Evolutionary conservation across 1,140 invertebrate genomes (phyloP), one percentile per base, ranked within the genome.

Genomic region (Drosophila quadrilineata): DNA sequence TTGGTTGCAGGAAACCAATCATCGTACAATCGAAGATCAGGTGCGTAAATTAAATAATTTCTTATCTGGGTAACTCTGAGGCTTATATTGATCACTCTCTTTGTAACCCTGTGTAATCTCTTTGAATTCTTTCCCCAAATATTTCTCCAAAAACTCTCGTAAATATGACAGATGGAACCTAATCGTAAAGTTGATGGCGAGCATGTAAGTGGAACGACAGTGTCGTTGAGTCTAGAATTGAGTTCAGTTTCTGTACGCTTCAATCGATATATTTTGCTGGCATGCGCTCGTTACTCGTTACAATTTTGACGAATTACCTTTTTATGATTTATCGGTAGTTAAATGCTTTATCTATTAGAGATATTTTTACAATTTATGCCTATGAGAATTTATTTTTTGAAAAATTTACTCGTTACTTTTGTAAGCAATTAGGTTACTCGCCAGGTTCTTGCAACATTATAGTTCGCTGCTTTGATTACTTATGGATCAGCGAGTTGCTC

Each of bases 21-120:
- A 99, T 91, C 95, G 96, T 56, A 95, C 95, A 29, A 97, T 99
- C 75, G 98, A 99, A 91, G 97, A 99, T 92, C 98, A 99, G 93
- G 97, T 99, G 33, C 16, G 64, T 50, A 4, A 22, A 8, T 4
- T 3, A 3, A 56, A 35, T 2, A 8, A 5, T 21, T 6, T 0
- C 2, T 22, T 10, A 21, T 6, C 19, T 31, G 8, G 21, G 14
- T 36, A 2, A 19, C 3, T 14, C 17, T 26, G 5, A 28, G 9
- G n/a, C n/a, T n/a, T n/a, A n/a, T n/a, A n/a, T n/a, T 68, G 53
- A 33, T 14, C 48, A 50, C 38, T 52, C 52, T 64, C 3, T 60
- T 5, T 33, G 36, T 65, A 28, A 59, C 14, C 26, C 28, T 56
- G 12, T 60, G 31, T 49, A n/a, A 50, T 29, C 46, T 68, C 56